Percentiles rank a stretch among this genome's conserved stretches.
These are phyloP conservation scores for Gambusia holbrooki DNA, from an alignment of 2,113 vertebrate species.

Conservation along the genomic window DNA sequence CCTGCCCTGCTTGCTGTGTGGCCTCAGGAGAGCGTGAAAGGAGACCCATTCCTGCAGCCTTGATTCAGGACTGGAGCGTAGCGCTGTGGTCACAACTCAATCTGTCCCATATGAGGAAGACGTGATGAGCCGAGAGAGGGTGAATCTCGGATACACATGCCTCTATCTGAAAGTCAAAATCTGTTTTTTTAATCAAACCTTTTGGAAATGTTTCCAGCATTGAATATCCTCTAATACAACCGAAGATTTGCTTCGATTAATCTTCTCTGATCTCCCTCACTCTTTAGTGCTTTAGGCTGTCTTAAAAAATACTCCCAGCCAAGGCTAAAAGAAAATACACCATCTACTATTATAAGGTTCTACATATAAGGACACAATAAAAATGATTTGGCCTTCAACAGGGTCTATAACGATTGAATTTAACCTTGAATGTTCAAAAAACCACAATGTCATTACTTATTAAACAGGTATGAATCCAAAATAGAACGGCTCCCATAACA, in stretches of 20 bases:
- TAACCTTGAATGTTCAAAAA: too few relatives aligned
- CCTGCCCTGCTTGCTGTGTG: constrained; percentile 68
- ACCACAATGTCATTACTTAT: too few relatives aligned
- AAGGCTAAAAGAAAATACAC: not conserved
- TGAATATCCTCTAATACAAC: not conserved
- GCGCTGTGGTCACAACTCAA: constrained; percentile 73
- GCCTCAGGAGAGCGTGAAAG: constrained; percentile 72
- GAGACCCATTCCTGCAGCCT: constrained; percentile 51
- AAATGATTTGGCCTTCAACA: not conserved
- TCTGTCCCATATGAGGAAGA: constrained; percentile 78
- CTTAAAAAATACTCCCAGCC: not conserved
- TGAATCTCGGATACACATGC: not conserved
- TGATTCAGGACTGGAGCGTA: constrained; percentile 71
- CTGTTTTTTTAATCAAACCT: not conserved
- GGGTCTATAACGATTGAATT: not conserved
- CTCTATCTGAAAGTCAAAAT: not conserved
- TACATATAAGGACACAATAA: not conserved
- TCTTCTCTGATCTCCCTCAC: not conserved
- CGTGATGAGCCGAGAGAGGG: constrained; percentile 28
- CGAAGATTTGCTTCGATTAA: too few relatives aligned
- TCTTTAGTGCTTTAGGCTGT: not conserved
- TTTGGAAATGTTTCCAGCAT: not conserved
- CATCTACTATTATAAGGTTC: not conserved
- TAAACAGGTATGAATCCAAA: too few relatives aligned
- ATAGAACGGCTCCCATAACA: too few relatives aligned